Evolutionary conservation across 37 sponge, comb jelly and placozoan species (phyloP).

Genomic region (Spongilla lacustris): DNA sequence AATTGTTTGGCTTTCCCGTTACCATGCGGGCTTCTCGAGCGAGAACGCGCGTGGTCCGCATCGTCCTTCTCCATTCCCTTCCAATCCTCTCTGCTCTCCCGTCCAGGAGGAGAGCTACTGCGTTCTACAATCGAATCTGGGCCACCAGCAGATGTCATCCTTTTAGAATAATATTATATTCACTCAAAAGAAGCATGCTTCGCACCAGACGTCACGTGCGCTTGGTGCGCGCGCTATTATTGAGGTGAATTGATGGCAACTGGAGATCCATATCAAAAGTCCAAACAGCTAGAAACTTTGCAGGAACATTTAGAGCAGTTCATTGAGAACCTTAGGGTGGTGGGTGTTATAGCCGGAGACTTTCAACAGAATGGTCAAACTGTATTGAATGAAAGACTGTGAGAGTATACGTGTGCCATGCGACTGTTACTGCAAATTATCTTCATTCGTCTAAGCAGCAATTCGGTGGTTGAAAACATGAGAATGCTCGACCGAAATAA

Average conservation of each 20-base stretch:
- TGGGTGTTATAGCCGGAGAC: conserved; percentile 84
- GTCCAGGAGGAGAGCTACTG: conserved; percentile 44
- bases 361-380: conserved; percentile 71
- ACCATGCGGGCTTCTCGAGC: not conserved
- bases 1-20: not conserved
- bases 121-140: not conserved
- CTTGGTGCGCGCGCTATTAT: not conserved
- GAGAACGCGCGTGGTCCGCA: not conserved
- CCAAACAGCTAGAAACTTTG: conserved; percentile 43
- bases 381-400: conserved; percentile 71
- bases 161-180: not conserved
- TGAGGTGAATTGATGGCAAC: conserved; percentile 47
- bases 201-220: not conserved
- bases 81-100: conserved; percentile 46
- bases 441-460: conserved; percentile 20
- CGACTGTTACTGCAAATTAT: too few species aligned
- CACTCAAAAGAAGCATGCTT: not conserved
- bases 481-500: conserved; percentile 48
- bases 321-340: conserved; percentile 73
- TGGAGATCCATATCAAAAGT: not conserved
- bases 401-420: conserved; percentile 8
- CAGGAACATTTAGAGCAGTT: conserved; percentile 66
- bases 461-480: conserved; percentile 67
- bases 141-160: not conserved
- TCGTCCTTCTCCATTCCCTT: not conserved